These are phyloP conservation scores for Ophion ellenae DNA, from an alignment of 2,888 invertebrate species.

Conservation along the genomic window DNA sequence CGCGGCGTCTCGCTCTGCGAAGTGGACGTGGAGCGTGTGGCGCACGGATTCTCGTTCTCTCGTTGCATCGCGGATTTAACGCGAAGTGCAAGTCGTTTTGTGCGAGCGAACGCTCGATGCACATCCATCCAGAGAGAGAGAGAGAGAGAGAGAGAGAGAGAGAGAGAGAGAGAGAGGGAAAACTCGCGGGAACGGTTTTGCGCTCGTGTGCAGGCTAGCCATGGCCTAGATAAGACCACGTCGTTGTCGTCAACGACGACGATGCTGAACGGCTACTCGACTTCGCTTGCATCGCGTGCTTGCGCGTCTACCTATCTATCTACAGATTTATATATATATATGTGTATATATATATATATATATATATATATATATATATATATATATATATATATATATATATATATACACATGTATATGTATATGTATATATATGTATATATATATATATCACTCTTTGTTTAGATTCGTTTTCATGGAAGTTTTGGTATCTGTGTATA, in stretches of 20 bases:
- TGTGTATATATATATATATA: conserved; percentile 30
- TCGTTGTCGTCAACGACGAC: conserved; percentile 53
- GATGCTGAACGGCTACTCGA: conserved; percentile 62
- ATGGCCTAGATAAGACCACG: conserved; percentile 81
- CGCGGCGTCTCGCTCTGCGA: conserved; percentile 27
- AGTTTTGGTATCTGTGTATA: no score
- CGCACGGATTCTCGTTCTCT: conserved; percentile 43
- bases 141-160: conserved; percentile 34
- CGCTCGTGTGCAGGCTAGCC: conserved; percentile 79
- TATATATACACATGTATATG: no score
- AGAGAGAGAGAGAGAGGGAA: conserved; percentile 16
- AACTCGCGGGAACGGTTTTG: conserved; percentile 60
- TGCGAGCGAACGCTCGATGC: conserved; percentile 38
- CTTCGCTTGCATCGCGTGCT: conserved; percentile 63
- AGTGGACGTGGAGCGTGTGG: conserved; percentile 27
- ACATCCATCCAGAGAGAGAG: conserved; percentile 43
- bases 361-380: background rate
- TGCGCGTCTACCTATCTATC: conserved; percentile 51
- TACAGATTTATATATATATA: conserved; percentile 11
- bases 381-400: no score
- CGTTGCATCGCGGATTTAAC: conserved; percentile 39
- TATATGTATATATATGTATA: no score
- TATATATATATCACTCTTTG: no score
- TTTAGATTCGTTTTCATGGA: no score
- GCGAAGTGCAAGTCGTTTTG: conserved; percentile 43